Evolutionary conservation across 1,140 invertebrate species (phyloP).

Genomic region (Radopholus similis): DNA sequence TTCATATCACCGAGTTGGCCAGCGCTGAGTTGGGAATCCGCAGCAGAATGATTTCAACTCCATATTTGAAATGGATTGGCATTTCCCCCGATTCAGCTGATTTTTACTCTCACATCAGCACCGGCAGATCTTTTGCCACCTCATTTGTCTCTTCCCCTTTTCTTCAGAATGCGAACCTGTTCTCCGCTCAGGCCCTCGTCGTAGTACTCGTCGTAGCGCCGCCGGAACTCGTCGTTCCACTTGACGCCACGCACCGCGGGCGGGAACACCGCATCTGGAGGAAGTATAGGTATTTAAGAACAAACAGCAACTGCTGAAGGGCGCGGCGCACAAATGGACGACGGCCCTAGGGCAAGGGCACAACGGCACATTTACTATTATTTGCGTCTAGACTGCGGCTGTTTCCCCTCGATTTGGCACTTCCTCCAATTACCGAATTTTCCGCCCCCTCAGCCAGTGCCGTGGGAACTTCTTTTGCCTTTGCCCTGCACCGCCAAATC

Average conservation of each 20-base stretch:
- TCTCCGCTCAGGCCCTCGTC: slow-evolving; percentile 15
- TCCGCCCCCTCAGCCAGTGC: not conserved
- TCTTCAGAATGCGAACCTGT: not conserved
- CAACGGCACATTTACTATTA: too few species aligned
- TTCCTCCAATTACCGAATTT: not conserved
- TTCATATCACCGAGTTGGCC: too few species aligned
- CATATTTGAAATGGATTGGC: too few species aligned
- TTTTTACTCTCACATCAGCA: too few species aligned
- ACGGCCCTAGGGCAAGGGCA: too few species aligned
- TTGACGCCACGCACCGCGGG: slow-evolving; percentile 3
- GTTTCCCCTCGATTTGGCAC: not conserved
- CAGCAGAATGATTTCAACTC: too few species aligned
- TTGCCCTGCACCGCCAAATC: not conserved
- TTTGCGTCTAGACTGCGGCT: not conserved
- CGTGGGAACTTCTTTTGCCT: not conserved
- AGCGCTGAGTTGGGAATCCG: too few species aligned
- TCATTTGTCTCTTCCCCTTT: not conserved
- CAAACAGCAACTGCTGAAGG: too few species aligned
- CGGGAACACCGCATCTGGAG: not conserved
- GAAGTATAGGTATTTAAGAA: not conserved
- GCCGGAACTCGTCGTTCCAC: slow-evolving; percentile 15
- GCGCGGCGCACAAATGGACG: not conserved
- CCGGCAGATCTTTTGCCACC: too few species aligned
- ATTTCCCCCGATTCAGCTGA: too few species aligned
- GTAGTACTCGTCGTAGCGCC: slow-evolving; percentile 7